Percentiles rank a stretch among this genome's conserved stretches.
These are phyloP conservation scores for Dasysyrphus albostriatus DNA, from an alignment of 2,888 invertebrate species.

Conservation along the genomic window DNA sequence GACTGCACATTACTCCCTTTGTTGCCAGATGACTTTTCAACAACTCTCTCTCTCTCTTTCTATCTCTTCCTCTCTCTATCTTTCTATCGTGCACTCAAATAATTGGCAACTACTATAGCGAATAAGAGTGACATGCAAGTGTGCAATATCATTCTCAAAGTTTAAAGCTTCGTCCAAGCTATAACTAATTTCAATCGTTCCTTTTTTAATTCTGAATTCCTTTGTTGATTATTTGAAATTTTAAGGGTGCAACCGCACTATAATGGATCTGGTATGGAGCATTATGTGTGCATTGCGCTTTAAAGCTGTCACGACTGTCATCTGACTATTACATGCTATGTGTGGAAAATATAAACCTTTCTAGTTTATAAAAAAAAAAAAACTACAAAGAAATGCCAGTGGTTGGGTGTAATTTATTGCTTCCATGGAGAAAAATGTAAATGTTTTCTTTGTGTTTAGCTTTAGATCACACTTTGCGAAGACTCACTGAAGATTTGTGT, in stretches of 20 bases:
- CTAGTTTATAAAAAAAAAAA: constrained; percentile 2
- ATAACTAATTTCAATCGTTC: constrained; percentile 62
- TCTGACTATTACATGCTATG: constrained; percentile 25
- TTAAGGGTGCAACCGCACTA: constrained; percentile 38
- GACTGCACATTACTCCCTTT: constrained; percentile 59
- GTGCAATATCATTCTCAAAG: constrained; percentile 48
- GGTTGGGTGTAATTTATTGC: constrained; percentile 50
- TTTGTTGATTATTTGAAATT: constrained; percentile 51
- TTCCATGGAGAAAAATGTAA: constrained; percentile 34
- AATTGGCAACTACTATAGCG: constrained; percentile 9
- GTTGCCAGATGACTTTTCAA: constrained; percentile 38
- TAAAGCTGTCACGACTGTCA: constrained; percentile 27
- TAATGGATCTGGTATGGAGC: neutral
- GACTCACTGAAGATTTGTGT: constrained; percentile 48
- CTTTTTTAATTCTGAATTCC: constrained; percentile 4
- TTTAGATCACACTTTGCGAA: constrained; percentile 35
- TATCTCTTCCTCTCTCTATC: neutral
- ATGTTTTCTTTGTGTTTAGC: constrained; percentile 65
- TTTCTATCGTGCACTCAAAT: neutral
- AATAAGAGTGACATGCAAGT: constrained; percentile 42
- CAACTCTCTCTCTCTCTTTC: neutral
- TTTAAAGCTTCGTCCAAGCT: constrained; percentile 29
- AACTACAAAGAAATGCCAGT: constrained; percentile 42
- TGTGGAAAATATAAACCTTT: constrained; percentile 26
- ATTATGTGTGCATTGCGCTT: constrained; percentile 39